These are phyloP conservation scores for Indicator indicator DNA, from an alignment of 2,113 vertebrate genomes.

Conservation along the genomic window DNA sequence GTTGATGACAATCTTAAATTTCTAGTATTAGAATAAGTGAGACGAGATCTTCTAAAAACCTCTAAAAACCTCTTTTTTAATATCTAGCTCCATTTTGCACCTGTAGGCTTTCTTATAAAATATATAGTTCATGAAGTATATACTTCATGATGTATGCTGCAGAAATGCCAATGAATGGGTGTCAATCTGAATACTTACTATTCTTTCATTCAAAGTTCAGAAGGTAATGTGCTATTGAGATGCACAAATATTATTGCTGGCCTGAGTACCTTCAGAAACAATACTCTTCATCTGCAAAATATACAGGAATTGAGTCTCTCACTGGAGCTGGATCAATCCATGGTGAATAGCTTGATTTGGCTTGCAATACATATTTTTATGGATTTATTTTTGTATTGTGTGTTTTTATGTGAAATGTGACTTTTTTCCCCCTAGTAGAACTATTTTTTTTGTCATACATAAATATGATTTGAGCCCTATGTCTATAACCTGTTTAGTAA, in stretches of 20 bases:
- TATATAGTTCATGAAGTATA: neutral
- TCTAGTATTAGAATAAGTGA: neutral
- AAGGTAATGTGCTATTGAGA: neutral
- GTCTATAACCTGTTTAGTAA: neutral
- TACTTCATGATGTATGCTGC: neutral
- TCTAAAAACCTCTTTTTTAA: neutral
- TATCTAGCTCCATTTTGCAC: neutral
- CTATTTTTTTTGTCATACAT: neutral
- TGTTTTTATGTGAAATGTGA: neutral
- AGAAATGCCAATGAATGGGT: neutral
- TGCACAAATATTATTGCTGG: neutral
- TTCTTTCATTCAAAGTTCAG: neutral
- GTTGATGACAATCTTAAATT: neutral
- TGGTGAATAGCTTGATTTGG: neutral
- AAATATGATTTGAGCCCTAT: neutral
- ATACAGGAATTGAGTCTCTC: neutral
- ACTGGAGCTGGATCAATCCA: neutral
- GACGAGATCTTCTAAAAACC: neutral
- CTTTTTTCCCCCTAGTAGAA: neutral
- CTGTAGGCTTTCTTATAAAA: neutral
- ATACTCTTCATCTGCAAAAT: neutral
- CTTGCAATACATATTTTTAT: neutral
- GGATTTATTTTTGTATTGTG: neutral
- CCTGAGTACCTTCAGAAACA: conserved; percentile 1
- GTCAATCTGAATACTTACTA: neutral